Conservation (phyloP, 1,140 invertebrate species). For the Eufriesea mexicana region DNA sequence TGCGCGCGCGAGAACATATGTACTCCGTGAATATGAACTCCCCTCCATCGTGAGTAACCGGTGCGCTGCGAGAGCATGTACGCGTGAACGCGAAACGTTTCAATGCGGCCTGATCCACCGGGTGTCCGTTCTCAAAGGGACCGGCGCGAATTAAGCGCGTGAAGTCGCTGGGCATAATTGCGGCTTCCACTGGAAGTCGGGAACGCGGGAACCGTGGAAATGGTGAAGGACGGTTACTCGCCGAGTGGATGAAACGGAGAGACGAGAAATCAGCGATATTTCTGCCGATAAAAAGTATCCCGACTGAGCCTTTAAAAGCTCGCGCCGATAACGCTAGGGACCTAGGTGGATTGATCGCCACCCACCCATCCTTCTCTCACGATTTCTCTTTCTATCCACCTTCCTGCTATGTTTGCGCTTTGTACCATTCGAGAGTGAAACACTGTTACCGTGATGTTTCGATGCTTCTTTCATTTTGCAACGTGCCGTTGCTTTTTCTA, state of each 20-base stretch:
- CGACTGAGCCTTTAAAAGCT: slow-evolving; percentile 32
- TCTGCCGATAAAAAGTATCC: slow-evolving; percentile 18
- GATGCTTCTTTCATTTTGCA: not conserved
- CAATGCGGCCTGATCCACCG: slow-evolving; percentile 16
- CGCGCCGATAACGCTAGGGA: slow-evolving; percentile 17
- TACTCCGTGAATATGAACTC: slow-evolving; percentile 46
- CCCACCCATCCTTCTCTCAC: not conserved
- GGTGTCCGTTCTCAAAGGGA: slow-evolving; percentile 18
- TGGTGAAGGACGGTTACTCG: not conserved
- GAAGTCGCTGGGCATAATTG: not conserved
- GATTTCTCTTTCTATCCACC: not conserved
- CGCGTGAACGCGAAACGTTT: slow-evolving; percentile 38
- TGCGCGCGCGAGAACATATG: slow-evolving; percentile 28
- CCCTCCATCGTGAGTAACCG: slow-evolving; percentile 22
- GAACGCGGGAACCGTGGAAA: not conserved
- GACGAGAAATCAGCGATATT: slow-evolving; percentile 27
- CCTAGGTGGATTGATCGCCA: slow-evolving; percentile 23
- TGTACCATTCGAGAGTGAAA: not conserved
- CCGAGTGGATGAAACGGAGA: not conserved
- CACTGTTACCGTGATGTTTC: not conserved
- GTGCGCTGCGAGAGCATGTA: not conserved
- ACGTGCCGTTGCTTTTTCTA: not conserved
- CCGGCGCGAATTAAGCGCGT: slow-evolving; percentile 12
- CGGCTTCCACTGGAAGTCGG: not conserved
- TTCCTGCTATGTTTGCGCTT: not conserved